These are phyloP conservation scores for Helicoverpa assulta DNA, from an alignment of 2,888 invertebrate species.

Conservation along the genomic window DNA sequence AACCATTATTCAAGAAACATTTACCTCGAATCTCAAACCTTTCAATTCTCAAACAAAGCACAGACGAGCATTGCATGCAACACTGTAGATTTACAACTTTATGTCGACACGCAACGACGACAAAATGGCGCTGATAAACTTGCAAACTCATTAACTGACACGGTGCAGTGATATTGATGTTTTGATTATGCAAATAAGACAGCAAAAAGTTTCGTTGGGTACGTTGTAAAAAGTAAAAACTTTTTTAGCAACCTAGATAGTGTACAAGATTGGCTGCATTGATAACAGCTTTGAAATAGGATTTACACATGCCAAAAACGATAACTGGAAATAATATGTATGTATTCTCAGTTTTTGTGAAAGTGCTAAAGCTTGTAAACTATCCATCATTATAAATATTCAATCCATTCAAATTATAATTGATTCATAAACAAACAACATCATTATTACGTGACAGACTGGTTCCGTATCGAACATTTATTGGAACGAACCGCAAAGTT, in stretches of 20 bases:
- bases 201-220: constrained; percentile 3
- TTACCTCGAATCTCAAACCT: constrained; percentile 9
- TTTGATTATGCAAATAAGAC: constrained; percentile 42
- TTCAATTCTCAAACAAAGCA: constrained; percentile 35
- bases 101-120: constrained; percentile 43
- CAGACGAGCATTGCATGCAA: constrained; percentile 45
- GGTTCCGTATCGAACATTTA: constrained; percentile 5
- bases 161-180: constrained; percentile 50
- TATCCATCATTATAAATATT: neutral
- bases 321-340: too few relatives aligned
- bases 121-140: constrained; percentile 42
- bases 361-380: neutral
- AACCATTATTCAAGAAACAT: too few relatives aligned
- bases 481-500: constrained; percentile 31
- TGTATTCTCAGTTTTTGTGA: too few relatives aligned
- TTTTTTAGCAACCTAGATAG: neutral
- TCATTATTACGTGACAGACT: neutral
- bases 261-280: neutral
- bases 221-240: neutral
- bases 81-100: constrained; percentile 46
- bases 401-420: constrained; percentile 7
- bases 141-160: constrained; percentile 38
- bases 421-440: constrained; percentile 1
- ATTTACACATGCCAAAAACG: neutral
- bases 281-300: neutral